Percentiles rank a stretch among this genome's conserved stretches.
These are phyloP conservation scores for Neria commutata DNA, from an alignment of 2,888 invertebrate species.

Conservation along the genomic window DNA sequence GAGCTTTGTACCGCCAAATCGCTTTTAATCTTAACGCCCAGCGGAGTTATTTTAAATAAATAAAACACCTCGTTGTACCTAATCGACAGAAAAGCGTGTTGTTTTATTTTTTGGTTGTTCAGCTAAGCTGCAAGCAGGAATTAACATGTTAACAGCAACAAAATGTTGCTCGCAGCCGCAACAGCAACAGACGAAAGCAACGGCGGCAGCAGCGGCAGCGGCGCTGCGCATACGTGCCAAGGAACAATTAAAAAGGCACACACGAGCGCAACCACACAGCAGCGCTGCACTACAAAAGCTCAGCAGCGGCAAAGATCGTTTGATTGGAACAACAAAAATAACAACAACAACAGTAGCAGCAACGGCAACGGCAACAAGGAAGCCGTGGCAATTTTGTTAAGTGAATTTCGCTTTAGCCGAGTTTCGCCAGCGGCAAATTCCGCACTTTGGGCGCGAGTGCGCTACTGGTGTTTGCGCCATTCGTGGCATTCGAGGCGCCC, in stretches of 20 bases:
- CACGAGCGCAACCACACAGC: conserved; percentile 6
- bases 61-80: no score
- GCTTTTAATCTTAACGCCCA: no score
- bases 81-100: not conserved
- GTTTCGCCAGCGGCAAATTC: not conserved
- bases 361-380: not conserved
- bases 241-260: conserved; percentile 13
- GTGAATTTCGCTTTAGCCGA: not conserved
- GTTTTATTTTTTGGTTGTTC: no score
- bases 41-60: no score
- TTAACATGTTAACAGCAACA: conserved; percentile 10
- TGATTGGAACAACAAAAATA: no score
- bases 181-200: not conserved
- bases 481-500: conserved; percentile 20
- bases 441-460: conserved; percentile 5
- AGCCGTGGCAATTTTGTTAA: not conserved
- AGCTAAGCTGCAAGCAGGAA: conserved; percentile 4
- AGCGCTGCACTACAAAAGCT: not conserved
- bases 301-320: conserved; percentile 4
- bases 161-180: not conserved
- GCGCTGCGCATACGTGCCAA: conserved; percentile 1
- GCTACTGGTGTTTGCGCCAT: conserved; percentile 23
- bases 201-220: not conserved
- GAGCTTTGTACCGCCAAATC: no score
- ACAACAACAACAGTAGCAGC: not conserved